Conservation (phyloP, 2,113 vertebrate genomes). For the Ondatra zibethicus region DNA sequence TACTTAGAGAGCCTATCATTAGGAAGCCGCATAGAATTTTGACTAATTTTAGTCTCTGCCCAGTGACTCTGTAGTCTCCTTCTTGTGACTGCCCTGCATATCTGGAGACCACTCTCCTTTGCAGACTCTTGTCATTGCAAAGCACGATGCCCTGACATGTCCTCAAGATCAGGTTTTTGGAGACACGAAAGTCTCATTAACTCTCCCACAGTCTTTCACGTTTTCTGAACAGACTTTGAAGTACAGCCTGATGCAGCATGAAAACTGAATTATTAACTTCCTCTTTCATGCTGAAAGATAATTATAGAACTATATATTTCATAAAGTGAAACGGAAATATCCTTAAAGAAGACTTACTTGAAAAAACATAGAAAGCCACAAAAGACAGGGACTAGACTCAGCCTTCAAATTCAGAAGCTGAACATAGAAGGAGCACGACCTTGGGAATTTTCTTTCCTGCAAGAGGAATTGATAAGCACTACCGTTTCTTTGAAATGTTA, state of each 20-base stretch:
- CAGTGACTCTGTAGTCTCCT: neutral
- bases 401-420: neutral
- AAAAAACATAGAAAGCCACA: neutral
- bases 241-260: neutral
- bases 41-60: neutral
- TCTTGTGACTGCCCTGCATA: too few species aligned
- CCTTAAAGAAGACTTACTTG: neutral
- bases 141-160: too few species aligned
- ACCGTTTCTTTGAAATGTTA: neutral
- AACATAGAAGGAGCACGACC: neutral
- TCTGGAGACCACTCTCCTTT: neutral
- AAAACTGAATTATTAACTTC: slow-evolving; percentile 25
- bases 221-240: neutral
- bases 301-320: neutral
- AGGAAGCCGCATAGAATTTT: neutral
- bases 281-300: neutral
- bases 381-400: neutral
- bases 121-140: neutral
- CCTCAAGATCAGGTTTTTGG: neutral
- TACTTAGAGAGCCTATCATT: rapidly evolving
- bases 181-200: neutral
- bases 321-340: neutral
- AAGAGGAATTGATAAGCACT: neutral
- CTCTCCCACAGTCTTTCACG: too few species aligned
- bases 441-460: neutral